Base-by-base conservation (phyloP, 2,113 vertebrate species). In the Syngnathus floridae region DNA sequence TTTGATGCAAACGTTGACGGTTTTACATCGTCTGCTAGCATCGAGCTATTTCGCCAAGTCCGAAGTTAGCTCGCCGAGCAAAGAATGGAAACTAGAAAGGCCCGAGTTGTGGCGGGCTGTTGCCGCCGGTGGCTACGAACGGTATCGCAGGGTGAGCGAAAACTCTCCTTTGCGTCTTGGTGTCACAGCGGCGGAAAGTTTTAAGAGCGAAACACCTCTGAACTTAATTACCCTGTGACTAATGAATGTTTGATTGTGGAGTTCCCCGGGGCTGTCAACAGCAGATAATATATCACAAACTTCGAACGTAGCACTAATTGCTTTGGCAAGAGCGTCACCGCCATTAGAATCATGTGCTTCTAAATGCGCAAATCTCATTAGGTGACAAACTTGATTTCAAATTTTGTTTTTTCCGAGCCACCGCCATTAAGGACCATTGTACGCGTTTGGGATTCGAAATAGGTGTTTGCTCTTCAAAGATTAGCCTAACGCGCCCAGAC, bases 211-310 rank as follows among this genome's bases (percentile, higher is more conserved):
- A 75, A 83, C 89, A 90, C 90, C 89, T 91, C 82, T 90, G 86
- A 91, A 90, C 88, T 90, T 91, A 90, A 91, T 92, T 92, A 91
- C 88, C 80, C 81, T 79, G 85, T 90, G 89, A 92, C 91, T 92
- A 91, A 92, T 90, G 89, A 90, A 90, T 90, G 88, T 90, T 88
- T 89, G 89, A 92, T 91, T 90, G 88, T 88, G 71, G 78, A 71
- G 62, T 83, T 89, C 85, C 90, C 87, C 82, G 74, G 78, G 83
- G 90, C 88, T 90, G 90, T 91, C 90, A 91, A 91, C 91, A 90
- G 78, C 72, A 87, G 86, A 90, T 91, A 84, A 84, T 92, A 90
- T 91, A 88, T 90, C 88, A 90, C 86, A 87, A 90, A 87, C 90
- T 91, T 90, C 87, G 90, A 91, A 91, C 89, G 89, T 82, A 90